Evolutionary conservation across 2,888 invertebrate species (phyloP).

Genomic region (Uloborus plumipes): DNA sequence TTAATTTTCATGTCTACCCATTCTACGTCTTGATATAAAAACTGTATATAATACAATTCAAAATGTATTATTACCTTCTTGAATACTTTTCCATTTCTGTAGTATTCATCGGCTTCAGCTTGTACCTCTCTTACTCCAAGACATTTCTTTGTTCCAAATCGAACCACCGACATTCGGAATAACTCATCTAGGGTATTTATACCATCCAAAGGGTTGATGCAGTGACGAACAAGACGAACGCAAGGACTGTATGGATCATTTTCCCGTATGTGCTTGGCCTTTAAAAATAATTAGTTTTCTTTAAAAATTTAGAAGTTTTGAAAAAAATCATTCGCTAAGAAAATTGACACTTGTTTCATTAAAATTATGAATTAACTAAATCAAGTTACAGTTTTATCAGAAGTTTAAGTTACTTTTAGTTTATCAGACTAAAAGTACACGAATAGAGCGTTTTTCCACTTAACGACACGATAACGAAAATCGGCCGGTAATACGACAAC

Average conservation of each 20-base stretch:
- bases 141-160: constrained; percentile 82
- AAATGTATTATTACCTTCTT: constrained; percentile 83
- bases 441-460: too few species aligned
- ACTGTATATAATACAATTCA: background rate
- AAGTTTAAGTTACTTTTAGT: too few species aligned
- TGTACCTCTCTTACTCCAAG: constrained; percentile 91
- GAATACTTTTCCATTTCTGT: constrained; percentile 93
- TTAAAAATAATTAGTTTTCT: background rate
- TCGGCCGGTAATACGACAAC: too few species aligned
- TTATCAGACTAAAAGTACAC: too few species aligned
- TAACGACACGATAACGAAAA: too few species aligned
- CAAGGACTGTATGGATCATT: constrained; percentile 64
- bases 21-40: background rate
- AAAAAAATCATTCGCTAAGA: background rate
- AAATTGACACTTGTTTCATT: background rate
- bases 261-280: constrained; percentile 50
- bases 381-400: too few species aligned
- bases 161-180: constrained; percentile 82
- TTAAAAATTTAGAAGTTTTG: background rate
- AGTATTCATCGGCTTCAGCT: constrained; percentile 93
- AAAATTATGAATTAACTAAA: background rate
- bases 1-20: background rate
- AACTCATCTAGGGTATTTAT: constrained; percentile 75
- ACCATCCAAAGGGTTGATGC: constrained; percentile 43
- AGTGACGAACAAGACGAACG: constrained; percentile 47